These are phyloP conservation scores for Erpobdella octoculata DNA, from an alignment of 2,888 invertebrate genomes.

Conservation along the genomic window DNA sequence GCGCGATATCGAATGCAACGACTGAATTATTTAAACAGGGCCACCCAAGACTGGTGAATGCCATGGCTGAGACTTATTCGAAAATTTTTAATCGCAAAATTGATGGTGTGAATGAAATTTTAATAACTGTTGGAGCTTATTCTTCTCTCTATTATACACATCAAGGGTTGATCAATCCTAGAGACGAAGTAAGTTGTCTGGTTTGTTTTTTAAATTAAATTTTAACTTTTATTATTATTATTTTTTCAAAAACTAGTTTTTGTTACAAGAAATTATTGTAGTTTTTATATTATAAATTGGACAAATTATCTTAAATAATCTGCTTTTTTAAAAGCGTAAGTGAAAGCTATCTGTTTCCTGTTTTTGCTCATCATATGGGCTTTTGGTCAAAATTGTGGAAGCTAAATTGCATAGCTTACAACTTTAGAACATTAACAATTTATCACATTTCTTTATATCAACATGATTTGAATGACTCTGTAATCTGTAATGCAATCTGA, in stretches of 20 bases:
- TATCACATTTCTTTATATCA: too few species aligned
- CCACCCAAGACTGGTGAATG: constrained; percentile 78
- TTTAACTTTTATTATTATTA: background rate
- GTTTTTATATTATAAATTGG: too few species aligned
- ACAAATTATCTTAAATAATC: background rate
- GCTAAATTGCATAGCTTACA: too few species aligned
- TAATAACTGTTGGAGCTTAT: constrained; percentile 87
- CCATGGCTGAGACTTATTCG: constrained; percentile 75
- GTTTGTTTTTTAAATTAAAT: background rate
- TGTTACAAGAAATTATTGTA: too few species aligned
- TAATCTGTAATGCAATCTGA: too few species aligned
- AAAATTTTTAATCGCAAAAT: constrained; percentile 67
- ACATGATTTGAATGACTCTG: too few species aligned
- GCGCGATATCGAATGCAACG: background rate
- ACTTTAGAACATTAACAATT: too few species aligned
- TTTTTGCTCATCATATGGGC: too few species aligned
- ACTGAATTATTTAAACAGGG: constrained; percentile 60
- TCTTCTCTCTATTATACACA: constrained; percentile 81
- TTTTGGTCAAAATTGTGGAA: too few species aligned
- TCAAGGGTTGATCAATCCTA: constrained; percentile 75
- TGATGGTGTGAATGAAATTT: constrained; percentile 75
- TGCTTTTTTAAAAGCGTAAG: too few species aligned
- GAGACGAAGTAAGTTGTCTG: constrained; percentile 55
- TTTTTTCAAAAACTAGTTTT: too few species aligned
- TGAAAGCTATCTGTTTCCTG: too few species aligned